A percentile compares a stretch with the other conserved stretches of the same genome.
Evolutionary conservation across 1,140 invertebrate species (phyloP).

Genomic region (Diploscapter pachys): DNA sequence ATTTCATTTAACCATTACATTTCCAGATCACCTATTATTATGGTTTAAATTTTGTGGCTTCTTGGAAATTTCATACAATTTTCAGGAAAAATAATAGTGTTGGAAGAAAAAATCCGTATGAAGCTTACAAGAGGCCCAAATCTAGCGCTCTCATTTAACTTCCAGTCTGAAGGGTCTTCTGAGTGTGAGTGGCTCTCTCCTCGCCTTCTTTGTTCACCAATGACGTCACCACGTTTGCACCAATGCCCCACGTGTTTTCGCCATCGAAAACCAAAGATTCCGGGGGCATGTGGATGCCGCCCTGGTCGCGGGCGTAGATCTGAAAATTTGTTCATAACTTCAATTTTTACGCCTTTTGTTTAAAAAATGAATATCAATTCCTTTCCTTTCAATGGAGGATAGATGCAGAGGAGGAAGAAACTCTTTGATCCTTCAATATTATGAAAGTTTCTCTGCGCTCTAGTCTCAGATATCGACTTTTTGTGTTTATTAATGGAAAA

Average conservation of each 20-base stretch:
- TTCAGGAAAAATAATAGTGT: conserved; percentile 11
- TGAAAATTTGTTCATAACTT: conserved; percentile 30
- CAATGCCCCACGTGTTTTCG: conserved; percentile 60
- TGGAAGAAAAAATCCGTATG: neutral
- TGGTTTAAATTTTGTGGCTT: neutral
- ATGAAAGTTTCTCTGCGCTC: too few relatives aligned
- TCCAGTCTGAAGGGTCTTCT: conserved; percentile 59
- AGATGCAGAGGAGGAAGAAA: too few relatives aligned
- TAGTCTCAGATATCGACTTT: too few relatives aligned
- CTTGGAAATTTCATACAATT: conserved; percentile 20
- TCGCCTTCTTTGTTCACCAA: conserved; percentile 60
- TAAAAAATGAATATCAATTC: neutral
- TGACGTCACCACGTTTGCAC: conserved; percentile 59
- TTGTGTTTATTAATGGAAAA: too few relatives aligned
- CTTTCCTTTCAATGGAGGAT: too few relatives aligned
- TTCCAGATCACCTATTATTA: conserved; percentile 4
- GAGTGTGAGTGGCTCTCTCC: conserved; percentile 61
- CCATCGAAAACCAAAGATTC: conserved; percentile 53
- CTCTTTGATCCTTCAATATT: too few relatives aligned
- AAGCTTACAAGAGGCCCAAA: neutral
- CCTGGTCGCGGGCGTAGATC: conserved; percentile 57
- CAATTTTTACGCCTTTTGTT: conserved; percentile 15
- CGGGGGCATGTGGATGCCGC: conserved; percentile 53
- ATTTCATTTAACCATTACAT: too few relatives aligned
- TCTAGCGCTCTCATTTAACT: conserved; percentile 40